These are phyloP conservation scores for Cyprinus carpio DNA, from an alignment of 2,113 vertebrate species.

Conservation along the genomic window DNA sequence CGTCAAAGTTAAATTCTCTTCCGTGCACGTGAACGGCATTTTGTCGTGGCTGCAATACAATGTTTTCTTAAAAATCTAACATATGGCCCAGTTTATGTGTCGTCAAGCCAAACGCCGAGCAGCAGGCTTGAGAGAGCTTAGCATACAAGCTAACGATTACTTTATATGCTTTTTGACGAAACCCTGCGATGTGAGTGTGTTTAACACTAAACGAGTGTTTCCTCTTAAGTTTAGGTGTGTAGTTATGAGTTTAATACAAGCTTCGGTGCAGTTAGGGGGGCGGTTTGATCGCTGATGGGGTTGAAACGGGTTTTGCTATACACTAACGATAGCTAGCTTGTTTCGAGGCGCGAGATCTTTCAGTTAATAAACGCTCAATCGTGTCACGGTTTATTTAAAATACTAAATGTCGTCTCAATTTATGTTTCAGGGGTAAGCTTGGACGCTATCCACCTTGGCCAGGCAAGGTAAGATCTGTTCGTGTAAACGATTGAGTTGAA, in stretches of 20 bases:
- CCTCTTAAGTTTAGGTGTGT: not conserved
- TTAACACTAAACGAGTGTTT: not conserved
- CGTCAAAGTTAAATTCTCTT: not conserved
- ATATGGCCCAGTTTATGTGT: slow-evolving; percentile 1
- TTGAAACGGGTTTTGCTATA: not conserved
- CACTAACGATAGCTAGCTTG: not conserved
- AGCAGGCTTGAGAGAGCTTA: slow-evolving; percentile 25
- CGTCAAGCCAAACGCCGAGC: slow-evolving; percentile 10
- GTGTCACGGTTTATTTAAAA: not conserved
- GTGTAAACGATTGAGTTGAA: not conserved
- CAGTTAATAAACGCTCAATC: not conserved
- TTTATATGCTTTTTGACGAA: not conserved
- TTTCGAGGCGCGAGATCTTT: not conserved
- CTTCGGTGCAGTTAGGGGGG: not conserved
- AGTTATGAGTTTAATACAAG: not conserved
- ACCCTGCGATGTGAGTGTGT: not conserved
- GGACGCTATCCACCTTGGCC: slow-evolving; percentile 98
- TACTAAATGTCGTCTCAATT: not conserved
- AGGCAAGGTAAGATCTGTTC: slow-evolving; percentile 86
- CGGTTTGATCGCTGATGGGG: not conserved
- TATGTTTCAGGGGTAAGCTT: slow-evolving; percentile 89
- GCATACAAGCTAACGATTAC: slow-evolving; percentile 38
- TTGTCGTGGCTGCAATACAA: not conserved
- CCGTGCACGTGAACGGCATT: too few relatives aligned
- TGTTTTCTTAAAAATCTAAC: not conserved